Base-by-base conservation (phyloP, 2,113 vertebrate species). In the Elaphurus davidianus region DNA sequence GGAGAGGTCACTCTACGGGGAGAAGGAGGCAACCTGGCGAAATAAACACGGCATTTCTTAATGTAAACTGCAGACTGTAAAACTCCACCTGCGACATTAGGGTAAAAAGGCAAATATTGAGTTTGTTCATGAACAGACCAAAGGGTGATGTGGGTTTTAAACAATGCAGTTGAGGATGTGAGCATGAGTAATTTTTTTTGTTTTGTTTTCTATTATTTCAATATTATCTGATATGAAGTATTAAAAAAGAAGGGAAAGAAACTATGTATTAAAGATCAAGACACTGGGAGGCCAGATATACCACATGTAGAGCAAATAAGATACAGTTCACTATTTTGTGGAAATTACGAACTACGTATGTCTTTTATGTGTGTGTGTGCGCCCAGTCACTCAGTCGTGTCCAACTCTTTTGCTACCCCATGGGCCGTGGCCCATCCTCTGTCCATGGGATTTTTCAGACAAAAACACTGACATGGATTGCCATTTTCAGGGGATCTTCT, bases 271-370 rank as follows among this genome's bases (percentile, higher is more conserved):
- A 74, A 40, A 40, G 67, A 40, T 74, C n/a, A 40, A 74, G 67
- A 74, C n/a, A 40, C 67, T 23, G 67, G 36, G 67, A 74, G 40
- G 67, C 67, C 67, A 71, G 19, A 23, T 23, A 71, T 5, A 40
- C 19, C n/a, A 71, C n/a, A 71, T 5, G n/a, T 6, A 71, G 64
- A 23, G 64, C 19, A 36, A 71, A 23, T 12, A 36, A 71, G 10
- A 23, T 23, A 40, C 0, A 6, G n/a, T 12, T 6, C n/a, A 40
- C n/a, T 59, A 5, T 71, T 60, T 1, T 6, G n/a, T 21, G 71
- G 36, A 40, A 27, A 7, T 14, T 21, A 43, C 13, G 3, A 14
- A 1, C 10, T 43, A 0, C 23, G 14, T 3, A 3, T 1, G 1
- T 2, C 7, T 0, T 14, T 14, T 43, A 7, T 1, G 36, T 74